Evolutionary conservation across 2,113 vertebrate species (phyloP).

Genomic region (Stegastes partitus): DNA sequence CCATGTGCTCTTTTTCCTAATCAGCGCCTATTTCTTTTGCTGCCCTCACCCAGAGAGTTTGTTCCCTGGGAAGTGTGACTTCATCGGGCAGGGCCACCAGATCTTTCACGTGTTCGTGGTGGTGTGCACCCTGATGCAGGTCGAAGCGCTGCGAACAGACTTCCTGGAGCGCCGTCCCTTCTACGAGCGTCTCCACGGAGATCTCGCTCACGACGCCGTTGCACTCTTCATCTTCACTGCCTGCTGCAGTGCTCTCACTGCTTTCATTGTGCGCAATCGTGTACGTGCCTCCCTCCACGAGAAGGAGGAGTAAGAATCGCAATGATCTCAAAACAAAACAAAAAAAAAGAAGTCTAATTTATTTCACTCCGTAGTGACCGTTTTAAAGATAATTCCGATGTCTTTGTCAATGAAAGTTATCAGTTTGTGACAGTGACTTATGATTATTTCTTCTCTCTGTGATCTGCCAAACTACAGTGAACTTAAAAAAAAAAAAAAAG

Average conservation of each 20-base stretch:
- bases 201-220: constrained; percentile 87
- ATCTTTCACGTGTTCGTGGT: constrained; percentile 94
- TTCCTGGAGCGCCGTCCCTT: constrained; percentile 87
- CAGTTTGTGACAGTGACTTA: constrained; percentile 63
- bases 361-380: constrained; percentile 49
- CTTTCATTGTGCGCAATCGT: constrained; percentile 87
- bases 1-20: constrained; percentile 93
- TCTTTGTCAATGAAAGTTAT: constrained; percentile 58
- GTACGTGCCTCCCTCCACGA: constrained; percentile 83
- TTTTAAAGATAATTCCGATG: constrained; percentile 48
- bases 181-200: constrained; percentile 89
- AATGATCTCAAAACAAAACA: neutral
- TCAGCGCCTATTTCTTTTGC: constrained; percentile 93
- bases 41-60: constrained; percentile 93
- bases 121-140: constrained; percentile 92
- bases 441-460: constrained; percentile 63
- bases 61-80: constrained; percentile 92
- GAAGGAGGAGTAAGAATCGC: constrained; percentile 85
- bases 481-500: too few species aligned
- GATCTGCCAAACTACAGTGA: constrained; percentile 77
- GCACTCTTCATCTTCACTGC: constrained; percentile 90
- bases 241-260: constrained; percentile 90
- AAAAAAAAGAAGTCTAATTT: constrained; percentile 7
- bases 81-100: constrained; percentile 95
- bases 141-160: constrained; percentile 93